A percentile compares a stretch with the other conserved stretches of the same genome.
Conservation (phyloP, 2,888 invertebrate genomes). For the Tipula helvola region DNA sequence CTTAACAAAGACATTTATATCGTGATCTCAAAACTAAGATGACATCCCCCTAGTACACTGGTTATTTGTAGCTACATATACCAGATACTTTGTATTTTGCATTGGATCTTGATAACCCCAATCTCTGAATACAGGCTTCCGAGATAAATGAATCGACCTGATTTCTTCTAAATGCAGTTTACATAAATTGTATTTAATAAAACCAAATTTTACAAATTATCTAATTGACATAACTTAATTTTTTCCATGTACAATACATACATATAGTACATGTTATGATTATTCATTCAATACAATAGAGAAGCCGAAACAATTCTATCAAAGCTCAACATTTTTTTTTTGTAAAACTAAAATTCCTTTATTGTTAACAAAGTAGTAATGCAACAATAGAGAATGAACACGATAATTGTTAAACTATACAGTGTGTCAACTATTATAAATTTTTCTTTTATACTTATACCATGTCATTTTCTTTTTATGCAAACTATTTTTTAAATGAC, state of each 20-base stretch:
- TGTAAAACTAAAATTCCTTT: not conserved
- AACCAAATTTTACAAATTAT: not conserved
- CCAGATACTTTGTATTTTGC: too few species aligned
- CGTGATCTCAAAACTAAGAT: too few species aligned
- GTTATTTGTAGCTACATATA: too few species aligned
- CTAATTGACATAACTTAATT: not conserved
- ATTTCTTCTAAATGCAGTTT: too few species aligned
- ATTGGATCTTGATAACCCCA: too few species aligned
- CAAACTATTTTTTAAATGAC: too few species aligned
- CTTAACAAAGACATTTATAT: too few species aligned
- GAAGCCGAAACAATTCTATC: not conserved
- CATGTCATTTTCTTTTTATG: not conserved
- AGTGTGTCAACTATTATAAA: not conserved
- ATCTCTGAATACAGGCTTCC: too few species aligned
- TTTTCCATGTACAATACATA: not conserved
- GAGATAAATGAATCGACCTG: too few species aligned
- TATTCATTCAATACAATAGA: not conserved
- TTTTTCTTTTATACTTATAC: not conserved
- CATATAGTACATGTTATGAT: not conserved
- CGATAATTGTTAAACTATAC: not conserved
- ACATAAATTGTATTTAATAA: not conserved
- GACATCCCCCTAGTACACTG: too few species aligned
- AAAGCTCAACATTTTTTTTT: not conserved
- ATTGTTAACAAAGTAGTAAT: not conserved
- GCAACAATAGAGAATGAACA: not conserved